Percentiles rank a stretch among this genome's conserved stretches.
Conservation (phyloP, 64 coral and sea anemone species). For the Montipora foliosa region DNA sequence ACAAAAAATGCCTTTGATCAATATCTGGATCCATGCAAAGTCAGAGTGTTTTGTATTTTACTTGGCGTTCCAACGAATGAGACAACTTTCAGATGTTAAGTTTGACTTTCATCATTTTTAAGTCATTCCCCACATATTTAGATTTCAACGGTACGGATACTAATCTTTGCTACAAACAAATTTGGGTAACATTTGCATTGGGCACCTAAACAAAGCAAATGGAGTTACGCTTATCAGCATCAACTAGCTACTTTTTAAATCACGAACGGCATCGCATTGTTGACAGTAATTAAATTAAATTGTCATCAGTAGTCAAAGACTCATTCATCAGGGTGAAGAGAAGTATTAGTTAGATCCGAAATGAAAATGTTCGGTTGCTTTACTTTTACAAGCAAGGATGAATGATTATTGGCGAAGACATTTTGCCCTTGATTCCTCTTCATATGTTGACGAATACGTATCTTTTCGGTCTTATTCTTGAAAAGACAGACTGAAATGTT, state of each 20-base stretch:
- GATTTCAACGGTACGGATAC: not conserved
- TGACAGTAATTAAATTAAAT: slow-evolving; percentile 58
- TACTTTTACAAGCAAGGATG: not conserved
- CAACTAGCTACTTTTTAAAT: slow-evolving; percentile 4
- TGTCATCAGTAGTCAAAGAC: slow-evolving; percentile 44
- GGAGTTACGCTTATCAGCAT: slow-evolving; percentile 6
- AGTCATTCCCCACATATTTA: not conserved
- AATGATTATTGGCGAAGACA: not conserved
- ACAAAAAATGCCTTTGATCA: not conserved
- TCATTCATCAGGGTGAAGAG: slow-evolving; percentile 27
- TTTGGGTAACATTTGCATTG: not conserved
- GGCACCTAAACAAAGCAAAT: slow-evolving; percentile 1
- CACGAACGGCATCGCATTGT: not conserved
- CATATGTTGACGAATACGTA: not conserved
- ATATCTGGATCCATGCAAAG: too few relatives aligned
- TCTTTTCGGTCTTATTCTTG: not conserved
- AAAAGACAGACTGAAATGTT: not conserved
- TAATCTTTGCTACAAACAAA: not conserved
- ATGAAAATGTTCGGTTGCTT: not conserved
- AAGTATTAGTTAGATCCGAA: not conserved
- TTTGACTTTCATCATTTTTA: not conserved
- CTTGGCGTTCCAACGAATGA: too few relatives aligned
- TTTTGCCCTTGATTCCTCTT: too few relatives aligned
- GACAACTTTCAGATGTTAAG: too few relatives aligned
- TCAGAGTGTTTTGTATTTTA: too few relatives aligned